A percentile compares a stretch with the other conserved stretches of the same genome.
phyloP scores from a whole-genome alignment of 2,113 vertebrate genomes.

The Anarhynchus alexandrinus region DNA sequence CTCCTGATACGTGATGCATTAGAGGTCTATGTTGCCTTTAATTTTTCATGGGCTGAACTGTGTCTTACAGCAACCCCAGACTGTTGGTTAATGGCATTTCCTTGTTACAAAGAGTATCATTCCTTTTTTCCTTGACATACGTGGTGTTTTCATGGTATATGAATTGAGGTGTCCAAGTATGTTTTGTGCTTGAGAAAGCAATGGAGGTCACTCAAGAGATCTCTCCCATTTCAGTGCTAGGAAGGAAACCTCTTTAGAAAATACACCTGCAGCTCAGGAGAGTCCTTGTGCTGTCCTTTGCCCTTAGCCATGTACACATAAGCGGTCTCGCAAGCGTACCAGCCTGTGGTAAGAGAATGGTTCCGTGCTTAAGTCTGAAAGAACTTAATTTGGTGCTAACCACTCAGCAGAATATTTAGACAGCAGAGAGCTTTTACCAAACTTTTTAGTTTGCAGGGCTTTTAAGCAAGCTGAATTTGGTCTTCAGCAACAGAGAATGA shows the following conservation, averaged over 20 bases:
- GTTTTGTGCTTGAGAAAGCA: not conserved
- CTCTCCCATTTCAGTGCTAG: rapidly evolving
- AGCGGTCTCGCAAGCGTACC: not conserved
- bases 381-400: not conserved
- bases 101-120: not conserved
- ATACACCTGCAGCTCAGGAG: not conserved
- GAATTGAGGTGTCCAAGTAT: not conserved
- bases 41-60: slow-evolving; percentile 51
- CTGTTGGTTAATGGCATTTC: slow-evolving; percentile 11
- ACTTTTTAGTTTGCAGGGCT: not conserved
- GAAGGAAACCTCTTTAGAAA: not conserved
- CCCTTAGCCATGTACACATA: not conserved
- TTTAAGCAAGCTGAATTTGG: not conserved
- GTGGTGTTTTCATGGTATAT: not conserved
- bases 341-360: not conserved
- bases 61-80: not conserved
- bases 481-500: not conserved
- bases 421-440: not conserved
- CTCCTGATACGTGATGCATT: slow-evolving; percentile 40
- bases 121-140: not conserved
- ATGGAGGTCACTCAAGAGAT: not conserved
- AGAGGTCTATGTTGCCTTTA: slow-evolving; percentile 48
- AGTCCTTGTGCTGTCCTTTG: not conserved
- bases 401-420: not conserved
- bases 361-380: not conserved